Conservation (phyloP, 2,888 invertebrate genomes). For the Frankliniella fusca region DNA sequence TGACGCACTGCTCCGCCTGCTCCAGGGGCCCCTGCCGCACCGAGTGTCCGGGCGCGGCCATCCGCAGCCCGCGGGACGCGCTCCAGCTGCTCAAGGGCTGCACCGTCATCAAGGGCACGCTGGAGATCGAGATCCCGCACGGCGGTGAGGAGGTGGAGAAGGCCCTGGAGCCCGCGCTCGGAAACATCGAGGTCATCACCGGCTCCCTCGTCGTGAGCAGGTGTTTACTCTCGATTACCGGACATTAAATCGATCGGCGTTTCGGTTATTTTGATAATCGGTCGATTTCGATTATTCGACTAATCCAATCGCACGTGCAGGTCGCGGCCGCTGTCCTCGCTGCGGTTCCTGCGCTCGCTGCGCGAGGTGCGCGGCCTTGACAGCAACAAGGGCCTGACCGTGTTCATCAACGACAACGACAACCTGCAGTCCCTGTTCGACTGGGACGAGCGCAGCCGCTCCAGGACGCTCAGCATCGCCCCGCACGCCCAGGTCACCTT, state of each 20-base stretch:
- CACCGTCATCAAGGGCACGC: constrained; percentile 69
- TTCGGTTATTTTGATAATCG: too few relatives aligned
- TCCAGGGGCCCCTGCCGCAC: constrained; percentile 48
- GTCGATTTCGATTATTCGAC: too few relatives aligned
- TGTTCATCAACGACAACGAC: constrained; percentile 50
- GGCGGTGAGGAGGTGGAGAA: constrained; percentile 50
- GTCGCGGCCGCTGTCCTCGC: constrained; percentile 58
- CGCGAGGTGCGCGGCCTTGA: constrained; percentile 60
- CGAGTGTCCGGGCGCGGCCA: constrained; percentile 54
- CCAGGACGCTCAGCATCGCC: constrained; percentile 44
- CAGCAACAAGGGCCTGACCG: constrained; percentile 49
- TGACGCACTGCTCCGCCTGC: constrained; percentile 39
- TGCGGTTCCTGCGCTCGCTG: constrained; percentile 72
- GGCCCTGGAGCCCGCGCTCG: constrained; percentile 63
- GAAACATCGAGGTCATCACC: constrained; percentile 65
- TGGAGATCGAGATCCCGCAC: constrained; percentile 62
- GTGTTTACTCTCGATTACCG: too few relatives aligned
- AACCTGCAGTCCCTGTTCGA: constrained; percentile 52
- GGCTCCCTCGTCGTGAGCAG: constrained; percentile 70
- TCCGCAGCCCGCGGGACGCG: constrained; percentile 64
- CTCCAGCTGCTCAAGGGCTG: constrained; percentile 64
- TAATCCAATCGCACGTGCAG: too few relatives aligned
- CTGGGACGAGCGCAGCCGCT: constrained; percentile 51
- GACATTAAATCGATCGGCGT: too few relatives aligned
- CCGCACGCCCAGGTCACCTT: constrained; percentile 67